Conservation (phyloP, 2,888 invertebrate genomes). For the Rotaria socialis region DNA sequence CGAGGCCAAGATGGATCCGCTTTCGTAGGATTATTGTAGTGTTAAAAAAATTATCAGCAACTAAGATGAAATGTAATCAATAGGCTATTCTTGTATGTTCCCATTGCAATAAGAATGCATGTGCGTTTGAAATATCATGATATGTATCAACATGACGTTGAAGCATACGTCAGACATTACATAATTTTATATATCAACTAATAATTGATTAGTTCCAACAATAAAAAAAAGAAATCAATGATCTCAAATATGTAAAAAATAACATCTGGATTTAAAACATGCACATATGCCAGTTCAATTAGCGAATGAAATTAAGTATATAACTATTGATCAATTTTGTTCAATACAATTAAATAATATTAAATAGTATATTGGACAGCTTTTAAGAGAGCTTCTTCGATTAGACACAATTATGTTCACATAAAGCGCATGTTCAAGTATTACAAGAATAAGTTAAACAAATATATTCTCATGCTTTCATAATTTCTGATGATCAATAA, state of each 20-base stretch:
- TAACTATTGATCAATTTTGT: neutral
- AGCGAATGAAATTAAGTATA: neutral
- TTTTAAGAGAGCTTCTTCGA: neutral
- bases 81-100: neutral
- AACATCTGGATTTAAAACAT: neutral
- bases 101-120: neutral
- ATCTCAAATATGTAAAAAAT: neutral
- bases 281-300: neutral
- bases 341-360: neutral
- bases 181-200: neutral
- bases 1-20: neutral
- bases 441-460: neutral
- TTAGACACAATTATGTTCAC: no score
- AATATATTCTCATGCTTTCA: neutral
- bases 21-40: neutral
- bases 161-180: neutral
- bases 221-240: neutral
- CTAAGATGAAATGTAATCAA: neutral
- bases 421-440: neutral
- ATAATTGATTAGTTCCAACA: neutral
- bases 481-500: neutral
- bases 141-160: neutral
- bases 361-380: neutral
- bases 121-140: neutral
- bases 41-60: neutral